Conservation (phyloP, 2,113 vertebrate species). For the Pelecanoides urinatrix region DNA sequence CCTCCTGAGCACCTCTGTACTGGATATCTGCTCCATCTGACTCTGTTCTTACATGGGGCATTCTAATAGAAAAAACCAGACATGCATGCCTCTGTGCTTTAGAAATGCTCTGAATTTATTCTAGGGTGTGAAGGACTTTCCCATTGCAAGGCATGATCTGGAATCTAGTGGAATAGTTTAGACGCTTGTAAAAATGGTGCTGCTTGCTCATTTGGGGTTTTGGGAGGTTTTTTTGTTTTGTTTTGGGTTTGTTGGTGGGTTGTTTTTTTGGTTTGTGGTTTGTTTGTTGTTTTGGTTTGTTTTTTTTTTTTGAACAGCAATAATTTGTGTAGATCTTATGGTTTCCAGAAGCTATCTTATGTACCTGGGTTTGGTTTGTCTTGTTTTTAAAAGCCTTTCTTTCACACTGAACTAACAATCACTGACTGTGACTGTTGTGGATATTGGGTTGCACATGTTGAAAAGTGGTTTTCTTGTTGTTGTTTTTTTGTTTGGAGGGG, state of each 20-base stretch:
- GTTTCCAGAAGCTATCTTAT: not conserved
- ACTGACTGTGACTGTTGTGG: not conserved
- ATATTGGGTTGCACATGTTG: not conserved
- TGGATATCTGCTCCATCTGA: not conserved
- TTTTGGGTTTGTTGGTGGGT: not conserved
- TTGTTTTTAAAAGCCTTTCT: not conserved
- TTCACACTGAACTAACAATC: not conserved
- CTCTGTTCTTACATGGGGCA: not conserved
- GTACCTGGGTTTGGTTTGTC: not conserved
- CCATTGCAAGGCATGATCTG: not conserved
- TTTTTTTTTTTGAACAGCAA: not conserved
- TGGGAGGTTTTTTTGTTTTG: not conserved
- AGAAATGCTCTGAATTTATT: not conserved
- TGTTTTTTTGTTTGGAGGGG: not conserved
- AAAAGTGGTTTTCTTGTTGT: not conserved
- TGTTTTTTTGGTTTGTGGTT: not conserved
- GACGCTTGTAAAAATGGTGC: not conserved
- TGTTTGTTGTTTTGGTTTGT: too few species aligned
- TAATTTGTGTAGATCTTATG: not conserved
- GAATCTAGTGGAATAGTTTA: not conserved
- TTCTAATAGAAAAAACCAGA: accelerated
- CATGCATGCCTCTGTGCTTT: not conserved
- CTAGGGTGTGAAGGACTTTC: not conserved
- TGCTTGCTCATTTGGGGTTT: not conserved
- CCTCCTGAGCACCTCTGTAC: not conserved